A percentile compares a stretch with the other conserved stretches of the same genome.
Evolutionary conservation across 2,888 invertebrate species (phyloP).

Genomic region (Enchytraeus crypticus): DNA sequence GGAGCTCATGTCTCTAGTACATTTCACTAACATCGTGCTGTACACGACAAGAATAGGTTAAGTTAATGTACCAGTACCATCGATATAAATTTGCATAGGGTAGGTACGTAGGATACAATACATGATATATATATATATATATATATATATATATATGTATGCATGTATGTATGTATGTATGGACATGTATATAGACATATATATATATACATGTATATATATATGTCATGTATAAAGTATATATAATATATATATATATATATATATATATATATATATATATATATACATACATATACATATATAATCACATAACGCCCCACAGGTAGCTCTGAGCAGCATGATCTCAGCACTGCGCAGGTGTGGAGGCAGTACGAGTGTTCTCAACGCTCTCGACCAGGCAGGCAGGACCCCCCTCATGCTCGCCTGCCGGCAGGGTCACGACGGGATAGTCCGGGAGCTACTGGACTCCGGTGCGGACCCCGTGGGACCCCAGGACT

Average conservation of each 20-base stretch:
- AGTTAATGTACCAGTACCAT: no score
- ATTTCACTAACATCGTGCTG: no score
- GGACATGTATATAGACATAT: no score
- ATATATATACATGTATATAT: no score
- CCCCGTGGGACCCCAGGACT: conserved; percentile 25
- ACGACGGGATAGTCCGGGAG: conserved; percentile 25
- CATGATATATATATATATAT: background rate
- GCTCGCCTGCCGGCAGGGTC: conserved; percentile 22
- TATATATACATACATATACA: background rate
- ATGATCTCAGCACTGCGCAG: background rate
- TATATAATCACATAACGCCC: background rate
- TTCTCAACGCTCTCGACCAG: background rate
- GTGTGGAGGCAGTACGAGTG: no score
- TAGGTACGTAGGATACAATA: no score
- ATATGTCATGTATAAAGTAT: no score
- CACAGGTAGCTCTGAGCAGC: background rate
- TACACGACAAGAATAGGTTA: no score
- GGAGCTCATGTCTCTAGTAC: no score
- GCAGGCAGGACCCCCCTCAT: conserved; percentile 22
- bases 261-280: background rate
- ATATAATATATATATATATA: background rate
- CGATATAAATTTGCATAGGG: no score
- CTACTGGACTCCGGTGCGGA: conserved; percentile 35
- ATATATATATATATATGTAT: background rate
- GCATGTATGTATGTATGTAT: no score